Conservation (phyloP, 2,113 vertebrate genomes). For the Sialia sialis region DNA sequence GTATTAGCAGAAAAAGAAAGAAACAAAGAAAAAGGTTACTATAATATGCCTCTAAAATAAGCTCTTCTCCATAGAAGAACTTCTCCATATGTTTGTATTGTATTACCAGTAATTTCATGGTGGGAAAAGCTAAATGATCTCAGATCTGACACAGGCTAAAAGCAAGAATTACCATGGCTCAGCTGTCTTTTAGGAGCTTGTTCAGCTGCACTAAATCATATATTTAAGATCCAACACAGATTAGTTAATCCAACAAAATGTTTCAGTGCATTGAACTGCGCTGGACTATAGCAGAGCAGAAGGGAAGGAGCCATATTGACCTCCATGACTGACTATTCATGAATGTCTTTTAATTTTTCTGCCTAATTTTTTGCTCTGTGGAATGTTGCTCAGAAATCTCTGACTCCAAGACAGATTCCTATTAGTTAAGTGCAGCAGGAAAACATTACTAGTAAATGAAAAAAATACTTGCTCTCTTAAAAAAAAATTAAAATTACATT, state of each 20-base stretch:
- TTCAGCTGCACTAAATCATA: not conserved
- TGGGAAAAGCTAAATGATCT: not conserved
- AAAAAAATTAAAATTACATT: not conserved
- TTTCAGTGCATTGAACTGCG: not conserved
- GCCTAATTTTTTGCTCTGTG: not conserved
- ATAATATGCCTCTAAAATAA: not conserved
- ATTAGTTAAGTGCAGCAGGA: not conserved
- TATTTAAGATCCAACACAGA: not conserved
- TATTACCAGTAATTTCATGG: not conserved
- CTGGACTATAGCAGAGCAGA: not conserved
- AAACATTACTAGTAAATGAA: not conserved
- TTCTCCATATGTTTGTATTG: not conserved
- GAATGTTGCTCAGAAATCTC: not conserved
- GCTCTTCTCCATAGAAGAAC: not conserved
- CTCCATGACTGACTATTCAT: not conserved
- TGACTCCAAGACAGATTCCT: not conserved
- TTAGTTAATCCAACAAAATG: not conserved
- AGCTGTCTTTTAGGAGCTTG: not conserved
- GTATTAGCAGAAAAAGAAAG: not conserved
- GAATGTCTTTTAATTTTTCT: not conserved
- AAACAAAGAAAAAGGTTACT: not conserved
- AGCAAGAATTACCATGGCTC: not conserved
- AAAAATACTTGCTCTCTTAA: not conserved
- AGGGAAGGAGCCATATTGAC: not conserved
- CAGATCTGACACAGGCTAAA: not conserved